These are phyloP conservation scores for Isurus oxyrinchus DNA, from an alignment of 2,113 vertebrate genomes.

Conservation along the genomic window DNA sequence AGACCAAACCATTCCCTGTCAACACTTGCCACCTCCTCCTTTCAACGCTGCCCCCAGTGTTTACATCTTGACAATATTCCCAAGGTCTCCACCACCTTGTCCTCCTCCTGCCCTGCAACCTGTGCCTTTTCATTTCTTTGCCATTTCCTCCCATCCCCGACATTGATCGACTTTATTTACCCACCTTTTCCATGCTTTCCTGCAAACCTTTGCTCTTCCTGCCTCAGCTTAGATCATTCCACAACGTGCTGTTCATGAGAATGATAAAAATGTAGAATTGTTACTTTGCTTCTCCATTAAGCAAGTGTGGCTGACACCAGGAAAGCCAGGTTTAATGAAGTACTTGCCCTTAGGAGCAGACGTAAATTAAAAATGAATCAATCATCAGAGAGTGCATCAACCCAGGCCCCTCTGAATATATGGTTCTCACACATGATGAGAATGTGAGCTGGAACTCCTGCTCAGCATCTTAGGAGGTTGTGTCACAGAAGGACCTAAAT, in stretches of 20 bases:
- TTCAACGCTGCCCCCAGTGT: not conserved
- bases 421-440: not conserved
- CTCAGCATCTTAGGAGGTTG: not conserved
- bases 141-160: not conserved
- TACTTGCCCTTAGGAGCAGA: not conserved
- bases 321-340: not conserved
- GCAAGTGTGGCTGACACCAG: not conserved
- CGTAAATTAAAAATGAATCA: slow-evolving; percentile 25
- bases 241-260: not conserved
- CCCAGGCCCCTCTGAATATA: not conserved
- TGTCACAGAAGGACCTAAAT: not conserved
- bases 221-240: not conserved
- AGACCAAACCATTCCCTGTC: not conserved
- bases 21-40: not conserved
- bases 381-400: not conserved
- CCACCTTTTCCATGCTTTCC: not conserved
- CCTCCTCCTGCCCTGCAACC: not conserved
- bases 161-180: not conserved
- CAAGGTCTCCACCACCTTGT: not conserved
- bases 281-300: not conserved
- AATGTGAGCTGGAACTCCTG: not conserved
- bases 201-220: not conserved
- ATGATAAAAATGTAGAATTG: not conserved
- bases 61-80: not conserved
- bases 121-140: not conserved